phyloP scores from a whole-genome alignment of 2,797 vertebrate genomes.

The Micropoecilia bifurca region DNA sequence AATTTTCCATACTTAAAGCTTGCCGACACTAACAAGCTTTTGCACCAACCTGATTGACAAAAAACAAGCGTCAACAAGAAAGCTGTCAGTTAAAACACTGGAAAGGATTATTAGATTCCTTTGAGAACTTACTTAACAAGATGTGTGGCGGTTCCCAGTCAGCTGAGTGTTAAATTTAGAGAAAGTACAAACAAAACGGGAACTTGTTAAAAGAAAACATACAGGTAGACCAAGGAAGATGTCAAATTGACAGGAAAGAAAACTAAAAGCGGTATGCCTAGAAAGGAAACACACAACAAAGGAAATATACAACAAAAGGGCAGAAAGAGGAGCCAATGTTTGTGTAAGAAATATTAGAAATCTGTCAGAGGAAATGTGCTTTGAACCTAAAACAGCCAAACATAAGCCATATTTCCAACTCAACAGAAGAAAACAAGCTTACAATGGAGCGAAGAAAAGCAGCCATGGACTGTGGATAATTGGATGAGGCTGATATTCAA shows the following conservation, averaged over 20 bases:
- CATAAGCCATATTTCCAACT: background rate
- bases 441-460: background rate
- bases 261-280: conserved; percentile 5
- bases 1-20: background rate
- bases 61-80: background rate
- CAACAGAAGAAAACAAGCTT: conserved; percentile 2
- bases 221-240: conserved; percentile 18
- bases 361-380: background rate
- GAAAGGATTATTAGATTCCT: conserved; percentile 24
- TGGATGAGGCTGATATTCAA: conserved; percentile 11
- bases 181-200: conserved; percentile 26
- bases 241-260: conserved; percentile 18
- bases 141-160: conserved; percentile 22
- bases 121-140: conserved; percentile 12
- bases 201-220: conserved; percentile 17
- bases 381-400: conserved; percentile 5
- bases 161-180: conserved; percentile 31
- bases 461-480: conserved; percentile 7
- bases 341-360: conserved; percentile 6
- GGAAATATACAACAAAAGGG: conserved; percentile 9
- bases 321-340: conserved; percentile 7
- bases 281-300: conserved; percentile 10
- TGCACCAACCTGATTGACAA: conserved; percentile 7
- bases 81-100: conserved; percentile 26
- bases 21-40: conserved; percentile 4